phyloP scores from a whole-genome alignment of 2,113 vertebrate genomes.

The Stigmatopora nigra region DNA sequence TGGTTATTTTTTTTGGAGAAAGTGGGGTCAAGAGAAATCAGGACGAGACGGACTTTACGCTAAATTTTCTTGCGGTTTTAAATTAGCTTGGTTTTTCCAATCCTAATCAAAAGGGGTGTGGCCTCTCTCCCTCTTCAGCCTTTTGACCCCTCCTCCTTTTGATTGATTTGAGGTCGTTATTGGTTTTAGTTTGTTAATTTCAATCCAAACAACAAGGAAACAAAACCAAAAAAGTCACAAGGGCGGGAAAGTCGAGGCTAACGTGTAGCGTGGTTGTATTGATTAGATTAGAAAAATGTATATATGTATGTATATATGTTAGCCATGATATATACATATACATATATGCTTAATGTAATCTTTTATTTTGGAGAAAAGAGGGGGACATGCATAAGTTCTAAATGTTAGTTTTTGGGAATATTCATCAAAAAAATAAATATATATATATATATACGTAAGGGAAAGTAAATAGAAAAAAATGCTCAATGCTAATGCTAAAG shows the following conservation, averaged over 20 bases:
- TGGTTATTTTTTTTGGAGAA: not conserved
- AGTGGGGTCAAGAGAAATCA: not conserved
- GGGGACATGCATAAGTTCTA: constrained; percentile 61
- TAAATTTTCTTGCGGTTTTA: not conserved
- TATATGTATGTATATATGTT: constrained; percentile 70
- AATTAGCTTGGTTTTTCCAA: not conserved
- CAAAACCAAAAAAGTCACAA: constrained; percentile 31
- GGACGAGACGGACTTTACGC: not conserved
- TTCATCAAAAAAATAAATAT: not conserved
- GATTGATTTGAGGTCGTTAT: constrained; percentile 57
- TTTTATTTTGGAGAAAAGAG: constrained; percentile 23
- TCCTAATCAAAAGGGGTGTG: not conserved
- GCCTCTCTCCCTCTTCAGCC: constrained; percentile 28
- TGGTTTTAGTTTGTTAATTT: constrained; percentile 60
- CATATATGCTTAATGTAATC: constrained; percentile 65
- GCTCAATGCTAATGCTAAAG: too few relatives aligned
- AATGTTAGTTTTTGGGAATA: constrained; percentile 52
- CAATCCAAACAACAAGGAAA: constrained; percentile 22
- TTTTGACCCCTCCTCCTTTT: constrained; percentile 29
- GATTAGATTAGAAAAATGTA: constrained; percentile 54
- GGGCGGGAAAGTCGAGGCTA: constrained; percentile 34
- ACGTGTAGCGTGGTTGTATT: constrained; percentile 57
- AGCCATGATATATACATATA: constrained; percentile 65
- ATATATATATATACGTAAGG: not conserved
- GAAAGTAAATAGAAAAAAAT: constrained; percentile 12